Conservation (phyloP, 2,888 invertebrate species). For the Perizoma affinitatum region DNA sequence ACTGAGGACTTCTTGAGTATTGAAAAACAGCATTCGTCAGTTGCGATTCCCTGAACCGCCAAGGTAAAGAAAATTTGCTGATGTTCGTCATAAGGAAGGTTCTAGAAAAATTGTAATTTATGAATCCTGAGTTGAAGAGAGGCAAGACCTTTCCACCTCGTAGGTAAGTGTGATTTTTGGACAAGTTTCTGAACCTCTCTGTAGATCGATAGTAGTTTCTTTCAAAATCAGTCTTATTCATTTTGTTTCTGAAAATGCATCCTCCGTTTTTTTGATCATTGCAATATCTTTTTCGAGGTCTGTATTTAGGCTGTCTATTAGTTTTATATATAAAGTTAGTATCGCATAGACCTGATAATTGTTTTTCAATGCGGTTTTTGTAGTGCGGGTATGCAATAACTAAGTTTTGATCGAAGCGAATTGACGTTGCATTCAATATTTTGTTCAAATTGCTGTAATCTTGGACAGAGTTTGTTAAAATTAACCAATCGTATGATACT, state of each 20-base stretch:
- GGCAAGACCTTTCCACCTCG: constrained; percentile 48
- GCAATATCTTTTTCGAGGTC: constrained; percentile 17
- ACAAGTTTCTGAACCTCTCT: constrained; percentile 60
- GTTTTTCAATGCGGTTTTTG: constrained; percentile 20
- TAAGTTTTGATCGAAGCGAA: constrained; percentile 72
- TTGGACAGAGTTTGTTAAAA: constrained; percentile 54
- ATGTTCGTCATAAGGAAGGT: constrained; percentile 62
- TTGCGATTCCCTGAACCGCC: constrained; percentile 43
- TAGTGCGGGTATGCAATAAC: constrained; percentile 55
- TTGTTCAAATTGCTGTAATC: constrained; percentile 60
- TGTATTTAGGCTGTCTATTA: constrained; percentile 18
- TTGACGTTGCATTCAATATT: constrained; percentile 61
- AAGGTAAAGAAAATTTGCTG: constrained; percentile 53
- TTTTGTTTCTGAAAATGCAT: constrained; percentile 6
- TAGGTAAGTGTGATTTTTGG: constrained; percentile 55
- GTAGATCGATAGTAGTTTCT: constrained; percentile 61
- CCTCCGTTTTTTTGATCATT: constrained; percentile 5
- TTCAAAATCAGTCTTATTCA: constrained; percentile 52
- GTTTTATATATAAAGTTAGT: constrained; percentile 59
- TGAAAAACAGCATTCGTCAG: constrained; percentile 4
- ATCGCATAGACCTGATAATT: constrained; percentile 51
- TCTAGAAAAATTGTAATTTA: constrained; percentile 60
- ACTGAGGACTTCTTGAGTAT: constrained; percentile 20
- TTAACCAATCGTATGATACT: constrained; percentile 69
- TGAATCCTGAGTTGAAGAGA: constrained; percentile 57